phyloP scores from a whole-genome alignment of 2,888 invertebrate species.

The Drosophila buzzatii region DNA sequence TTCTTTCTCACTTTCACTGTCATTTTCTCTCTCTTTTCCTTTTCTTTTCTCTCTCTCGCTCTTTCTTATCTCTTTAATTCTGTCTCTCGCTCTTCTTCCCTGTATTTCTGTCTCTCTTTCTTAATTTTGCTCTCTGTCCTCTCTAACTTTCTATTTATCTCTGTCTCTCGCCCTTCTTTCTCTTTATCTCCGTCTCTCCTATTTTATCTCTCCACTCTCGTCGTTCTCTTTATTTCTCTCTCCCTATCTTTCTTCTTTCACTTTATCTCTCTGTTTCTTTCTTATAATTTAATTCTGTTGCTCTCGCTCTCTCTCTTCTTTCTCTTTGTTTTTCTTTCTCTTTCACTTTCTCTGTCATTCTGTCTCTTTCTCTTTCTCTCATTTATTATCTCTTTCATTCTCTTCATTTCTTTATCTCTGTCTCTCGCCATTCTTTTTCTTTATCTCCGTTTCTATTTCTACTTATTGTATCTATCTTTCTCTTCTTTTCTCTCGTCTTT shows the following conservation, averaged over 20 bases:
- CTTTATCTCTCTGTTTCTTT: background rate
- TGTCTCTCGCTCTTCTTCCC: no score
- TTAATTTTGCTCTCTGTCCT: no score
- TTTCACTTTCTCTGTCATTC: background rate
- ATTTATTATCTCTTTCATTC: no score
- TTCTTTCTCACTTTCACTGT: background rate
- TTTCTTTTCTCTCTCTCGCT: no score
- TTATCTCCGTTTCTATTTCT: background rate
- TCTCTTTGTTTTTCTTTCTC: background rate
- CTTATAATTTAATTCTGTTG: no score
- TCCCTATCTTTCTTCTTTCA: no score
- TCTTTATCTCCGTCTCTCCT: no score
- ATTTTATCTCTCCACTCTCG: background rate
- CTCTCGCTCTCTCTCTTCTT: background rate
- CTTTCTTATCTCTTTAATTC: no score
- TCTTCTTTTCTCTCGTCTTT: no score
- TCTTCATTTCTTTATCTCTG: background rate
- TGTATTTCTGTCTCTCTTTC: no score
- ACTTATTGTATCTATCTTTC: background rate
- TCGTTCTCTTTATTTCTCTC: background rate
- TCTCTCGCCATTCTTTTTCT: no score
- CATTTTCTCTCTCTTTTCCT: background rate
- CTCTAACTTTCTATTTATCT: background rate
- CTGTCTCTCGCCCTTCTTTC: no score
- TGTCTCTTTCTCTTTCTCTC: background rate